Conservation (phyloP, 2,113 vertebrate genomes). For the Dascyllus trimaculatus region DNA sequence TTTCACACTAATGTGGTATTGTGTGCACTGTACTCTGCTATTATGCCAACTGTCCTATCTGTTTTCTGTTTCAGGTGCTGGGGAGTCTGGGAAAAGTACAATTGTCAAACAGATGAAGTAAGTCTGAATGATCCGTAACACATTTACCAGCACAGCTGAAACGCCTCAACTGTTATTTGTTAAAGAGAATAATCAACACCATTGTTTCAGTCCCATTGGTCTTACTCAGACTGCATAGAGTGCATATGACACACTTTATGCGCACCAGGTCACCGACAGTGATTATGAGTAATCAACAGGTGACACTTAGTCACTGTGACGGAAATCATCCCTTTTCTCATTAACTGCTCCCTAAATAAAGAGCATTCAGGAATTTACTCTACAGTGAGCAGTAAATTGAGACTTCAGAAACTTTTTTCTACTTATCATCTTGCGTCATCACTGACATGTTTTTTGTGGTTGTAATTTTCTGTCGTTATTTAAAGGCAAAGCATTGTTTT, state of each 20-base stretch:
- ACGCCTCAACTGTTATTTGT: not conserved
- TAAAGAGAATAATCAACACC: not conserved
- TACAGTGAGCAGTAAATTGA: no score
- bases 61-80: constrained; percentile 89
- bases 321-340: no score
- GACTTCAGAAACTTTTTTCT: no score
- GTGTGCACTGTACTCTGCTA: no score
- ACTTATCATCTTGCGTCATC: no score
- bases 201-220: not conserved
- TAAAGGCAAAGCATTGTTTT: no score
- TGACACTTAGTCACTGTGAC: not conserved
- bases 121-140: constrained; percentile 71
- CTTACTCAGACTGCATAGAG: not conserved
- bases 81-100: constrained; percentile 98
- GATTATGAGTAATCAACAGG: not conserved
- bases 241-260: not conserved
- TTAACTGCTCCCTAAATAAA: no score
- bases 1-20: no score
- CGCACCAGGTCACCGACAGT: not conserved
- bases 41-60: not conserved
- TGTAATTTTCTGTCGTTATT: no score
- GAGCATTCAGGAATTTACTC: no score
- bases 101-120: constrained; percentile 99
- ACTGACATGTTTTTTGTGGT: no score
- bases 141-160: not conserved